Evolutionary conservation across 92 coral and sea anemone species (phyloP).

Genomic region (Siderastrea radians): DNA sequence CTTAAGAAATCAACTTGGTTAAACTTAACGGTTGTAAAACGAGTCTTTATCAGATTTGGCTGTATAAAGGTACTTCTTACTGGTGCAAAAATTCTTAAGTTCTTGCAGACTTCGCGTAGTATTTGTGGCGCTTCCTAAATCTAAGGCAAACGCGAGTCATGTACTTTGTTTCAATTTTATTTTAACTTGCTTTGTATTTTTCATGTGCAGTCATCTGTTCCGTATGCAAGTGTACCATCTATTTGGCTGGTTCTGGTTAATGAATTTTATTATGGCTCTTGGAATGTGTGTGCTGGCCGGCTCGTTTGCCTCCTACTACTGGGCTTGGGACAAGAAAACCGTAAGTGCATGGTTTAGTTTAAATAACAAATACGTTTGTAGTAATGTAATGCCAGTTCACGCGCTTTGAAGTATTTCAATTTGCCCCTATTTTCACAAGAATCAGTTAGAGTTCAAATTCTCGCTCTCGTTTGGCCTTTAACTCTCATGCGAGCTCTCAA

Average conservation of each 20-base stretch:
- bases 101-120: background rate
- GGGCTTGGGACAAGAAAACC: constrained; percentile 98
- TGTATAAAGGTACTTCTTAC: too few relatives aligned
- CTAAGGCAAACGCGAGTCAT: background rate
- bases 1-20: too few relatives aligned
- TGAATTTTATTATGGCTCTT: constrained; percentile 97
- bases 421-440: too few relatives aligned
- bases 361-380: background rate
- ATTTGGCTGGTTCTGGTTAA: constrained; percentile 98
- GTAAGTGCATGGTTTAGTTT: constrained; percentile 48
- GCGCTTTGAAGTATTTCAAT: background rate
- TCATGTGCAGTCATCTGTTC: constrained; percentile 68
- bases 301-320: constrained; percentile 96
- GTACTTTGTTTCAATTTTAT: too few relatives aligned
- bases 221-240: constrained; percentile 97
- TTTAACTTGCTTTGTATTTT: background rate
- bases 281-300: constrained; percentile 98
- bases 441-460: too few relatives aligned
- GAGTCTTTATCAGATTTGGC: too few relatives aligned
- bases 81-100: too few relatives aligned
- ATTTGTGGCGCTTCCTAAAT: background rate
- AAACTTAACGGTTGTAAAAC: too few relatives aligned
- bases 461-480: too few relatives aligned
- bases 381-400: background rate
- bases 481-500: too few relatives aligned